Evolutionary conservation across 1,140 invertebrate species (phyloP).

Genomic region (Bombus ignitus): DNA sequence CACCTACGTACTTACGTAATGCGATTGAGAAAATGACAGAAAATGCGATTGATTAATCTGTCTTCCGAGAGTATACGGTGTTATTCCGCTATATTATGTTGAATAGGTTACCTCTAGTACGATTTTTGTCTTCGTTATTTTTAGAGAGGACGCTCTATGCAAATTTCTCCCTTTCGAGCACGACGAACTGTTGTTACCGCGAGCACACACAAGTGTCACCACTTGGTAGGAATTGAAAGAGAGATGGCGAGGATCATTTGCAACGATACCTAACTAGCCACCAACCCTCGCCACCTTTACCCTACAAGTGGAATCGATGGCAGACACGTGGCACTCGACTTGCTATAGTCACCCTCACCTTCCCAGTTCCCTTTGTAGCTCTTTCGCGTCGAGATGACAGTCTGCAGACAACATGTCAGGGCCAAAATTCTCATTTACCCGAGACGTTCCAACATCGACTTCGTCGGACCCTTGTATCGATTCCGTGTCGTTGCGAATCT

Average conservation of each 20-base stretch:
- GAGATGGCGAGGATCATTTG: conserved; percentile 1
- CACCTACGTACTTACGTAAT: too few species aligned
- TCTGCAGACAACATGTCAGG: conserved; percentile 10
- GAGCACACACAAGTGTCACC: background rate
- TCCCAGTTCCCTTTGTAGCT: conserved; percentile 15
- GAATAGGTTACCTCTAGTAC: background rate
- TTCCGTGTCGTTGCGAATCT: background rate
- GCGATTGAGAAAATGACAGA: too few species aligned
- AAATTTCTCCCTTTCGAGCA: background rate
- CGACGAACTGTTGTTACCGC: background rate
- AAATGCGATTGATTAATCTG: too few species aligned
- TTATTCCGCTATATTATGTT: background rate
- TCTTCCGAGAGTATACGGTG: background rate
- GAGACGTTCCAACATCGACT: background rate
- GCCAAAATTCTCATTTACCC: conserved; percentile 17
- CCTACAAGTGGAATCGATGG: conserved; percentile 33
- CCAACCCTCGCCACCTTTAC: background rate
- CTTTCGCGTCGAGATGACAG: conserved; percentile 18
- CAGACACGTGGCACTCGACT: conserved; percentile 43
- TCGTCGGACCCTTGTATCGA: background rate
- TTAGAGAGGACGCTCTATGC: background rate
- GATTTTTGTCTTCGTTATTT: background rate
- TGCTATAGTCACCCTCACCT: conserved; percentile 13
- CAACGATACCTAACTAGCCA: conserved; percentile 9
- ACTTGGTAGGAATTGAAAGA: background rate